Percentiles rank a stretch among this genome's conserved stretches.
Evolutionary conservation across 2,888 invertebrate species (phyloP).

Genomic region (Suillia variegata): DNA sequence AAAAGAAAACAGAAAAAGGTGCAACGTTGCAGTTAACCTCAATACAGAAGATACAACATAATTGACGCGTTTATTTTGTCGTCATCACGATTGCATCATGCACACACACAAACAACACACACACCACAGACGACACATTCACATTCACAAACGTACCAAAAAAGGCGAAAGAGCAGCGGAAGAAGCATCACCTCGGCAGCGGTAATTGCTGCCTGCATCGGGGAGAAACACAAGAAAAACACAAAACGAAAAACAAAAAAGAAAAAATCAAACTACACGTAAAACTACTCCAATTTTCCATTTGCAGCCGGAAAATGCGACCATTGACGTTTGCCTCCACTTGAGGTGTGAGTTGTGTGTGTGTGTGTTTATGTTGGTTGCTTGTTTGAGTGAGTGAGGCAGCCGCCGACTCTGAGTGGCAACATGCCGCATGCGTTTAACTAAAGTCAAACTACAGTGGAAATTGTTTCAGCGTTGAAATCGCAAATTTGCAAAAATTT

Average conservation of each 20-base stretch:
- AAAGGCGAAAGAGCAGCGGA: slow-evolving; percentile 34
- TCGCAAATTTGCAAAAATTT: no score
- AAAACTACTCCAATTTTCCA: slow-evolving; percentile 27
- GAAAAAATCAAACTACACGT: slow-evolving; percentile 11
- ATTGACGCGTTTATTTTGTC: slow-evolving; percentile 30
- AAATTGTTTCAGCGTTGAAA: neutral
- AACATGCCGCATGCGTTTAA: neutral
- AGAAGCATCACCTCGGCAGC: slow-evolving; percentile 33
- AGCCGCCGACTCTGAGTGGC: no score
- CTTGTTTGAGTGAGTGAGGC: neutral
- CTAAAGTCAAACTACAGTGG: neutral
- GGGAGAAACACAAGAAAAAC: no score
- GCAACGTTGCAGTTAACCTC: slow-evolving; percentile 24
- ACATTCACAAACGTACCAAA: no score
- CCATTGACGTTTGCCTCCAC: slow-evolving; percentile 24
- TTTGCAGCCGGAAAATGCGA: slow-evolving; percentile 34
- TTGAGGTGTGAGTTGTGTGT: neutral
- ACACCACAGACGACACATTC: no score
- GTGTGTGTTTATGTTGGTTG: neutral
- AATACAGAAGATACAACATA: slow-evolving; percentile 29
- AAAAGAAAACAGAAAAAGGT: slow-evolving; percentile 3
- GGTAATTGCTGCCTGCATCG: neutral
- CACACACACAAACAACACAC: slow-evolving; percentile 36
- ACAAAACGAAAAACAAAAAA: neutral
- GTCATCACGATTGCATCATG: slow-evolving; percentile 40